Percentiles rank a stretch among this genome's conserved stretches.
These are phyloP conservation scores for Lepidochrysops patricia DNA, from an alignment of 2,888 invertebrate species.

Conservation along the genomic window DNA sequence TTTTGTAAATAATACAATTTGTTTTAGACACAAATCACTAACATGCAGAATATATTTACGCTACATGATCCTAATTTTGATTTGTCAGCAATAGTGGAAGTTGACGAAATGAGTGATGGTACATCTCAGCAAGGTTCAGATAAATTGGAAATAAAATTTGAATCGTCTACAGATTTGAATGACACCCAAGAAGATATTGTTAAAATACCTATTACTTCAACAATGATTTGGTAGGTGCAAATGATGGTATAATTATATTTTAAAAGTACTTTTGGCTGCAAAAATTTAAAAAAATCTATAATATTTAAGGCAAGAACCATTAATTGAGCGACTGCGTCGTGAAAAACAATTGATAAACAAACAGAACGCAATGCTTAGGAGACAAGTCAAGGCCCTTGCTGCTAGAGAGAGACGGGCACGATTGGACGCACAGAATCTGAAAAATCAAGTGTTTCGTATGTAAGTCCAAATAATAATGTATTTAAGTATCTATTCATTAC, in stretches of 20 bases:
- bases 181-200: slow-evolving; percentile 47
- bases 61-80: slow-evolving; percentile 65
- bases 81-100: slow-evolving; percentile 63
- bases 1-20: background rate
- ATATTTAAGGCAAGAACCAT: slow-evolving; percentile 55
- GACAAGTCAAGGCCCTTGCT: slow-evolving; percentile 61
- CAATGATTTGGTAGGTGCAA: slow-evolving; percentile 49
- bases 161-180: slow-evolving; percentile 48
- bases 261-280: no score
- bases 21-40: slow-evolving; percentile 59
- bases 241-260: no score
- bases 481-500: background rate
- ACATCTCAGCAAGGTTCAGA: slow-evolving; percentile 52
- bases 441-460: slow-evolving; percentile 64
- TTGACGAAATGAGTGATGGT: slow-evolving; percentile 54
- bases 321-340: slow-evolving; percentile 58
- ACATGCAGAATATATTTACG: slow-evolving; percentile 63
- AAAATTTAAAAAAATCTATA: background rate
- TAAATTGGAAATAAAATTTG: slow-evolving; percentile 55
- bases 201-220: slow-evolving; percentile 47
- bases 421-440: slow-evolving; percentile 63
- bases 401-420: slow-evolving; percentile 57
- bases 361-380: slow-evolving; percentile 57
- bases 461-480: slow-evolving; percentile 27
- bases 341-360: slow-evolving; percentile 59